Base-by-base conservation (phyloP, 2,888 invertebrate species). In the Amiota mariae region DNA sequence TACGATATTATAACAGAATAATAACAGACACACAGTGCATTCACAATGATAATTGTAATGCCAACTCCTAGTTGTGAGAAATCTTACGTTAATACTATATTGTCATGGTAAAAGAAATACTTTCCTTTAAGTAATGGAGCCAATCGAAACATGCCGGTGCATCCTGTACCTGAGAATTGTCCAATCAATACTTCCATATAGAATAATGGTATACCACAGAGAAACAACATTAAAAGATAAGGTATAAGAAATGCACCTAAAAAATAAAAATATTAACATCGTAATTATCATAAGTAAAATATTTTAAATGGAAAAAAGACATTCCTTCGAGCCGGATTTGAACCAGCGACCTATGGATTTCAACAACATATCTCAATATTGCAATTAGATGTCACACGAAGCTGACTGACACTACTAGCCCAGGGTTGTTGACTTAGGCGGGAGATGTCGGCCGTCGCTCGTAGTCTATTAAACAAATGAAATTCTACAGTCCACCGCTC, bases 141-240 rank as follows among this genome's bases (percentile, higher is more conserved):
- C 82, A 95, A 93, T 80, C 93, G 94, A 90, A 96, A 97, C 78
- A 96, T 92, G 20, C 94, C 94, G 78, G 96, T 93, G 80, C 95
- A 95, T 79, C 96, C 96, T 54, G 94, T 93, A 82, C 94, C 94
- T 47, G 95, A 92, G 89, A 96, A 96, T 87, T 97, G 97, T 18
- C 97, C 97, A 82, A 97, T 91, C 1, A 94, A 92, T 0, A 96
- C 94, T 90, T 97, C 97, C 92, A 97, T 91, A 87, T 96, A 96
- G 86, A 97, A 97, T 76, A 97, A 91, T 0, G 97, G 97, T 74
- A 97, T 94, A 3, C 97, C 97, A 82, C 96, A 96, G 71, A 95
- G 90, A 57, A 95, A 88, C 67, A 97, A 90, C 89, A 97, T 96
- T 75, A 96, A 87, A 64, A 96, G 91, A 88, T 97, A 97, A 3